These are phyloP conservation scores for Synergus laeviventris DNA, from an alignment of 2,888 invertebrate genomes.

Conservation along the genomic window DNA sequence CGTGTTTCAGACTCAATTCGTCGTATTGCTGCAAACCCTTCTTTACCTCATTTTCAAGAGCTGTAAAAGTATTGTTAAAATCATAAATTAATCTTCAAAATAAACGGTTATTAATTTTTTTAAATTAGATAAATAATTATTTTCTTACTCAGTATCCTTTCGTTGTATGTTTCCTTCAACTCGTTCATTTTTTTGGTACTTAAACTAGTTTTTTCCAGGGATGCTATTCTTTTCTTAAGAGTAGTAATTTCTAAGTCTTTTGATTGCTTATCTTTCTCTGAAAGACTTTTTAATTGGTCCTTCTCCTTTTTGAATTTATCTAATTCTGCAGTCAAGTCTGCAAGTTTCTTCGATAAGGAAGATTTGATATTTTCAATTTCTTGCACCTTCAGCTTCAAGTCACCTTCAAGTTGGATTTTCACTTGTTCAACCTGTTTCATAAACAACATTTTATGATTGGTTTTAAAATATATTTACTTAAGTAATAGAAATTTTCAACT, in stretches of 20 bases:
- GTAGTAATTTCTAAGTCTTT: slow-evolving; percentile 87
- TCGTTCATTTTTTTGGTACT: slow-evolving; percentile 82
- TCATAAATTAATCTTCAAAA: slow-evolving; percentile 22
- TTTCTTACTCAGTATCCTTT: slow-evolving; percentile 82
- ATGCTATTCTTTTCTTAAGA: slow-evolving; percentile 85
- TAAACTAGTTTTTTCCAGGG: slow-evolving; percentile 81
- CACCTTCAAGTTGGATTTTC: slow-evolving; percentile 78
- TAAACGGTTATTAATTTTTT: not conserved
- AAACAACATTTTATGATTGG: slow-evolving; percentile 47
- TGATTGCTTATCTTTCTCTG: slow-evolving; percentile 86
- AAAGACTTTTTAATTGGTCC: slow-evolving; percentile 82
- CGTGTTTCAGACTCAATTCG: slow-evolving; percentile 89
- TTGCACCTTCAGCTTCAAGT: slow-evolving; percentile 80
- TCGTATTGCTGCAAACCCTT: slow-evolving; percentile 86
- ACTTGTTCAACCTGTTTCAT: slow-evolving; percentile 79
- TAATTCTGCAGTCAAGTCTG: slow-evolving; percentile 77
- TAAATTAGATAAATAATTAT: not conserved
- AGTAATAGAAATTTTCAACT: slow-evolving; percentile 46
- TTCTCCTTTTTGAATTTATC: slow-evolving; percentile 79
- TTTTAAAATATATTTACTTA: not conserved
- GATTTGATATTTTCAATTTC: slow-evolving; percentile 78
- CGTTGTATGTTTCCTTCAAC: slow-evolving; percentile 83
- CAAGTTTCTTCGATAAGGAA: slow-evolving; percentile 76
- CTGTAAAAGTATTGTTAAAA: slow-evolving; percentile 73
- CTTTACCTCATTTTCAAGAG: slow-evolving; percentile 82